Base-by-base conservation (phyloP, 2,888 invertebrate species). In the Apoda limacodes region DNA sequence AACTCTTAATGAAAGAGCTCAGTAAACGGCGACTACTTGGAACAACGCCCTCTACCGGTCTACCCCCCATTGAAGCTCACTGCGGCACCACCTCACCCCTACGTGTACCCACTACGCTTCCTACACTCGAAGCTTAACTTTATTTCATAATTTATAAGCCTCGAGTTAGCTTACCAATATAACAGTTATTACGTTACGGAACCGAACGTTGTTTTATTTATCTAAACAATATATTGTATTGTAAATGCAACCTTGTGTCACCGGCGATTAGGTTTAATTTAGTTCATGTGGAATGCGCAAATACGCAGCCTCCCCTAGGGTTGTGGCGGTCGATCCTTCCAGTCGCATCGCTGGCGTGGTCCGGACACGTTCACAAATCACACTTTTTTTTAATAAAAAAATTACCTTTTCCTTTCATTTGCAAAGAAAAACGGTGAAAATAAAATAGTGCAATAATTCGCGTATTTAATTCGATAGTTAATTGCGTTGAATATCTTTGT, bases 281-380 rank as follows among this genome's bases (percentile, higher is more conserved):
- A 15, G 50, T 33, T 35, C 27, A 46, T 25, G 11, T 12, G 43
- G 20, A 38, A 41, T 55, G 63, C 66, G 65, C 67, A 58, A 60
- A 62, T 62, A 75, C 72, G 70, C 78, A 78, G 75, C 72, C 76
- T 80, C 75, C 78, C 78, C 76, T 56, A 59, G 69, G 71, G 69
- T 64, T 61, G 60, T 55, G 59, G 60, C 65, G 71, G 68, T 80
- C 78, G 78, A 78, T 78, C 72, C 74, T 64, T 63, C 60, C 78
- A 78, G 78, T 78, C 72, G 74, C 69, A 65, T 65, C 61, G 67
- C 65, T 67, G 75, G 72, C 75, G 67, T 58, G 59, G 70, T 61
- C 64, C 71, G 69, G 69, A 60, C 71, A 52, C 59, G 67, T 65
- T 50, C 41, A 30, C 30, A 46, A 52, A 55, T 52, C 48, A 55